Evolutionary conservation across 2,113 vertebrate species (phyloP), one percentile per base, ranked within the genome.

Genomic region (Crotophaga sulcirostris): DNA sequence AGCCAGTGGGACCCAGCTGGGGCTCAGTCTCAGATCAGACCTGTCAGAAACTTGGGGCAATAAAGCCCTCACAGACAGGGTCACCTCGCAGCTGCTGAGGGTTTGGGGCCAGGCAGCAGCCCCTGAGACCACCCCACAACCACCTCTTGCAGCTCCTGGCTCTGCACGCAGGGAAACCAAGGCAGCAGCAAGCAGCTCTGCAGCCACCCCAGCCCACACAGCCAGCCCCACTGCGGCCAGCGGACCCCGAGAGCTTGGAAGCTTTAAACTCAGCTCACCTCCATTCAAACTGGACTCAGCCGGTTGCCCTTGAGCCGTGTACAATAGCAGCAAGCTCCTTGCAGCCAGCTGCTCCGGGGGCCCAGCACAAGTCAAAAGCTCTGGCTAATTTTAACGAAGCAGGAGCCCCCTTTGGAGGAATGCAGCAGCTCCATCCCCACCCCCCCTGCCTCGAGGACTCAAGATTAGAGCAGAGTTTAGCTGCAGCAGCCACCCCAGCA

Each of bases 381-480:
- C 84, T 0, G 51, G 91, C 81, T 89, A 69, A 93, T 91, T 90
- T 91, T 93, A 95, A 91, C 25, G 26, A 56, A 81, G 93, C 76
- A 1, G 70, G 76, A 90, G 56, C 55, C 1, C 55, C 1, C 2
- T 70, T 80, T 4, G 17, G 28, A 94, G 93, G 93, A 94, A 96
- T 80, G 89, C 42, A 26, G 72, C 66, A 5, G 1, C 91, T 70
- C 29, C 79, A 52, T 96, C 84, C 93, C 92, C 92, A 78, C 79
- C 79, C 89, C 79, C 89, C 93, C 85, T 6, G 40, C 62, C 66
- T 85, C 2, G 5, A 63, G 24, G 56, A 44, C 4, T 16, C 0
- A 5, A 89, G 87, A 94, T 92, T 68, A 90, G 34, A 47, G 72
- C 29, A n/a, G 31, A 16, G 58, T 10, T 0, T 74, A 85, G 88